These are phyloP conservation scores for Agrotis ipsilon DNA, from an alignment of 2,888 invertebrate genomes.

Conservation along the genomic window DNA sequence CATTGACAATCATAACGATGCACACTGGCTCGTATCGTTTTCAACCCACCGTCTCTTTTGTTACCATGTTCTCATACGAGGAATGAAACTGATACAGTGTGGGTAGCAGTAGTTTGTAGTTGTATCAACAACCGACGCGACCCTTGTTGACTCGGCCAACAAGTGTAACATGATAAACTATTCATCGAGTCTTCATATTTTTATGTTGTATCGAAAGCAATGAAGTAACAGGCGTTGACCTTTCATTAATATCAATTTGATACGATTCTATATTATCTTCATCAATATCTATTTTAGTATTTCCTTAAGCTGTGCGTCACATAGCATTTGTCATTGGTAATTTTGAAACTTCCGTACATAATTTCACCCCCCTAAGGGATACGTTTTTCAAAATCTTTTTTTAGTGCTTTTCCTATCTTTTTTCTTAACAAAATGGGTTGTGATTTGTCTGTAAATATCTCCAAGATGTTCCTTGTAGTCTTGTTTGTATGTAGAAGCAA, in stretches of 20 bases:
- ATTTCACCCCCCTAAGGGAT: background rate
- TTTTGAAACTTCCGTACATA: background rate
- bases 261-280: background rate
- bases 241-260: background rate
- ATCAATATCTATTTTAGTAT: background rate
- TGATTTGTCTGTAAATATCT: background rate
- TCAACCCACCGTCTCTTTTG: slow-evolving; percentile 6
- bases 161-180: slow-evolving; percentile 48
- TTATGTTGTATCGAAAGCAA: slow-evolving; percentile 6
- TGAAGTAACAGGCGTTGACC: background rate
- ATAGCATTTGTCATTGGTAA: background rate
- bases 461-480: background rate
- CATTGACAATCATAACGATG: background rate
- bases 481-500: slow-evolving; percentile 1
- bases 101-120: slow-evolving; percentile 27
- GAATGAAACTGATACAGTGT: slow-evolving; percentile 42
- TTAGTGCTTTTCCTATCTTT: too few species aligned
- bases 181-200: slow-evolving; percentile 21
- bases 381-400: background rate
- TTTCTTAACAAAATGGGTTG: too few species aligned
- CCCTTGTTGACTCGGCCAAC: slow-evolving; percentile 49
- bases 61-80: slow-evolving; percentile 24
- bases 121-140: slow-evolving; percentile 29
- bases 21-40: slow-evolving; percentile 5
- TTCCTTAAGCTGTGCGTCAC: background rate